Evolutionary conservation across 2,888 invertebrate genomes (phyloP).

Genomic region (Blastobasis lacticolella): DNA sequence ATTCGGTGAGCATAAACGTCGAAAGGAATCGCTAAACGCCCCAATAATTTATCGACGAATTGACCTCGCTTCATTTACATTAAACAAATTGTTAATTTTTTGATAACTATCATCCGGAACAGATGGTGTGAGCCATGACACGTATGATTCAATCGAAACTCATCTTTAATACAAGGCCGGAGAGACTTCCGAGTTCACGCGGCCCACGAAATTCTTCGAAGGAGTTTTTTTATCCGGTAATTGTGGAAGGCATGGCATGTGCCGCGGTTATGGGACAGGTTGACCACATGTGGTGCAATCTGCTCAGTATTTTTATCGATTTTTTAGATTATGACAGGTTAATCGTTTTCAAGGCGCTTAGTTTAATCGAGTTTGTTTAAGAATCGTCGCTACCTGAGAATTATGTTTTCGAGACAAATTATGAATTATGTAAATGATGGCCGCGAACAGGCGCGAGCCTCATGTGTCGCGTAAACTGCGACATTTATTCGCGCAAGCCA

Average conservation of each 20-base stretch:
- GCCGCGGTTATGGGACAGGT: slow-evolving; percentile 70
- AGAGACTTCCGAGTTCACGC: slow-evolving; percentile 17
- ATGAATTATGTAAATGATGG: slow-evolving; percentile 8
- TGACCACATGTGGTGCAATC: slow-evolving; percentile 72
- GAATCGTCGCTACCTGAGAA: slow-evolving; percentile 22
- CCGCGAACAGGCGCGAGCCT: slow-evolving; percentile 17
- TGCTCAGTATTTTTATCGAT: slow-evolving; percentile 58
- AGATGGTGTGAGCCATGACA: slow-evolving; percentile 48
- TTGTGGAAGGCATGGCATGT: slow-evolving; percentile 69
- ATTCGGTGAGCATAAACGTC: slow-evolving; percentile 64
- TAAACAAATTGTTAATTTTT: slow-evolving; percentile 75
- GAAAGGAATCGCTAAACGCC: slow-evolving; percentile 54
- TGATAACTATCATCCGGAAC: slow-evolving; percentile 71
- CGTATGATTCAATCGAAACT: slow-evolving; percentile 13
- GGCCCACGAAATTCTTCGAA: slow-evolving; percentile 27
- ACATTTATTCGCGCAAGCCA: slow-evolving; percentile 60
- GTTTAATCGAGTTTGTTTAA: slow-evolving; percentile 51
- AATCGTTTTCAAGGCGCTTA: slow-evolving; percentile 35
- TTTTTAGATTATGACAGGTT: slow-evolving; percentile 55
- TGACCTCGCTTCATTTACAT: slow-evolving; percentile 70
- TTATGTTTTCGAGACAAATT: background rate
- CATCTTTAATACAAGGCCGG: slow-evolving; percentile 8
- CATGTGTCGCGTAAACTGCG: slow-evolving; percentile 44
- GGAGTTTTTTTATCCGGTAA: slow-evolving; percentile 54
- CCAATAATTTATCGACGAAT: slow-evolving; percentile 65